These are phyloP conservation scores for Athalia rosae DNA, from an alignment of 2,888 invertebrate species.

Conservation along the genomic window DNA sequence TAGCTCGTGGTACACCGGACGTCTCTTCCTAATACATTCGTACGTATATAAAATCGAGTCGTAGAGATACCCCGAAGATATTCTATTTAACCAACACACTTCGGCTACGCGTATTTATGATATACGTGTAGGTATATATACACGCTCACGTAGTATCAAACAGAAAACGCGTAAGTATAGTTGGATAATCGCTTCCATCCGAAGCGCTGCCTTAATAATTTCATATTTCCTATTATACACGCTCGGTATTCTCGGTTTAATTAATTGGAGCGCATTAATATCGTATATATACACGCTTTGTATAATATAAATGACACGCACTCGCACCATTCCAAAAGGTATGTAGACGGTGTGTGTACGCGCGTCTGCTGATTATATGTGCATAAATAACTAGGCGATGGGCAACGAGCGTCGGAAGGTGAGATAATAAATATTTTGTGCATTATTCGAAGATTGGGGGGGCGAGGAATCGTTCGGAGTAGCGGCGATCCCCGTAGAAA, in stretches of 20 bases:
- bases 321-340: neutral
- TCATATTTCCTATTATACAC: conserved; percentile 15
- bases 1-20: too few relatives aligned
- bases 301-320: neutral
- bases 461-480: too few relatives aligned
- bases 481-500: too few relatives aligned
- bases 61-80: too few relatives aligned
- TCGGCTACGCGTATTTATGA: neutral
- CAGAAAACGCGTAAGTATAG: neutral
- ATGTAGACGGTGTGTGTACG: conserved; percentile 64
- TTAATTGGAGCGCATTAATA: conserved; percentile 37
- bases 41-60: too few relatives aligned
- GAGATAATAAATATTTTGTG: too few relatives aligned
- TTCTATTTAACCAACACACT: conserved; percentile 19
- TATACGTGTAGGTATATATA: too few relatives aligned
- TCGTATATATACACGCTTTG: neutral
- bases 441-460: too few relatives aligned
- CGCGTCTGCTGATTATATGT: conserved; percentile 74
- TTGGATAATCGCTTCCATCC: conserved; percentile 1
- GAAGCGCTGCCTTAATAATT: conserved; percentile 5
- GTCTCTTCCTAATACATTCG: too few relatives aligned
- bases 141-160: too few relatives aligned
- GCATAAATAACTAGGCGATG: conserved; percentile 65
- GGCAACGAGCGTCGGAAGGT: too few relatives aligned
- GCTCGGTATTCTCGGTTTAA: conserved; percentile 11